A percentile compares a stretch with the other conserved stretches of the same genome.
Conservation (phyloP, 2,888 invertebrate genomes). For the Pristionchus arcanus region DNA sequence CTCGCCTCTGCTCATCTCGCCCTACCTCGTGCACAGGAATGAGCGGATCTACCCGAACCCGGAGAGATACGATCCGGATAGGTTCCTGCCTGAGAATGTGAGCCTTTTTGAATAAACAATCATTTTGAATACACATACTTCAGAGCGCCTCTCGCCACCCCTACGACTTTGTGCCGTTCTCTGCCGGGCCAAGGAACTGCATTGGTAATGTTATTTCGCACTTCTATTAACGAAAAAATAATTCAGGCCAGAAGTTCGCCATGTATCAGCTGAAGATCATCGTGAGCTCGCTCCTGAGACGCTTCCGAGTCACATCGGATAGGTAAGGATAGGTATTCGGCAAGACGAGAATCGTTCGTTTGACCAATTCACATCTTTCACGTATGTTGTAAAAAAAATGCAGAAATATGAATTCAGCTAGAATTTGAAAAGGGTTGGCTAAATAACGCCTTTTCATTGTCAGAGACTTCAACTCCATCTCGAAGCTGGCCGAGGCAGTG, state of each 20-base stretch:
- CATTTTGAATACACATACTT: no score
- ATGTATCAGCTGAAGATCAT: constrained; percentile 55
- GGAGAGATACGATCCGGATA: constrained; percentile 52
- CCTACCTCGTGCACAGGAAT: constrained; percentile 57
- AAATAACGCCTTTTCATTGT: no score
- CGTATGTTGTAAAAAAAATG: no score
- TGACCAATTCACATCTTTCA: no score
- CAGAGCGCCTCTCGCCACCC: constrained; percentile 62
- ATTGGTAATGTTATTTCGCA: constrained; percentile 62
- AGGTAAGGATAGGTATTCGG: not conserved
- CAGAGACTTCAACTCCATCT: not conserved
- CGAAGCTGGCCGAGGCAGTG: not conserved
- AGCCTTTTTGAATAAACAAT: no score
- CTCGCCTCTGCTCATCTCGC: constrained; percentile 48
- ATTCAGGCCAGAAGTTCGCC: constrained; percentile 57
- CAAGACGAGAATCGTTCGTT: no score
- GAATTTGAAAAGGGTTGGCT: no score
- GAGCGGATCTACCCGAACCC: constrained; percentile 27
- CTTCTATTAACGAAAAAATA: not conserved
- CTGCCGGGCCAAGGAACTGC: constrained; percentile 71
- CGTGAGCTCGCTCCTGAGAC: constrained; percentile 53
- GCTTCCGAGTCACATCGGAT: not conserved
- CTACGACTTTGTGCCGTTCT: constrained; percentile 68
- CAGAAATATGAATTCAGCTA: no score
- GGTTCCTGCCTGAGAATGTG: constrained; percentile 55